A percentile compares a stretch with the other conserved stretches of the same genome.
Evolutionary conservation across 1,140 invertebrate genomes (phyloP).

Genomic region (Leptopilina boulardi): DNA sequence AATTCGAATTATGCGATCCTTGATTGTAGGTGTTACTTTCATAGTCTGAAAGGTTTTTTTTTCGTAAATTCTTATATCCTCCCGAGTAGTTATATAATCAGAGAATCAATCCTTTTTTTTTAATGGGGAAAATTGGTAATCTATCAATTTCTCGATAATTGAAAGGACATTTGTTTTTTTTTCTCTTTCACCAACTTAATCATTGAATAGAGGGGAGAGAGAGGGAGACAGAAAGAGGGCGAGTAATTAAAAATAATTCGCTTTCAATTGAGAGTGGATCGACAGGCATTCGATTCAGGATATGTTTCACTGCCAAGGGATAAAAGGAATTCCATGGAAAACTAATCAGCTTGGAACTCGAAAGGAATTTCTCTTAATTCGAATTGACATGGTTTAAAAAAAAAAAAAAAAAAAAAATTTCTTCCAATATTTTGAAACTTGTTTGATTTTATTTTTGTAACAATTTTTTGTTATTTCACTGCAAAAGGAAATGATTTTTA

Average conservation of each 20-base stretch:
- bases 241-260: conserved; percentile 8
- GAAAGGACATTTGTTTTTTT: background rate
- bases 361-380: conserved; percentile 16
- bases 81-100: background rate
- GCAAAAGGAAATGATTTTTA: background rate
- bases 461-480: too few species aligned
- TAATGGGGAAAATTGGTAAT: background rate
- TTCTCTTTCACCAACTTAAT: conserved; percentile 36
- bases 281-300: conserved; percentile 5
- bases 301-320: conserved; percentile 4
- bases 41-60: conserved; percentile 66
- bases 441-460: too few species aligned
- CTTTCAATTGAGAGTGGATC: conserved; percentile 8
- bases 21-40: conserved; percentile 51
- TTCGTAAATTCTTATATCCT: background rate
- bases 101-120: background rate
- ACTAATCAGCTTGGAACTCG: conserved; percentile 9
- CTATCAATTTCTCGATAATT: background rate
- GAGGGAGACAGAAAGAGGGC: too few species aligned
- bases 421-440: too few species aligned
- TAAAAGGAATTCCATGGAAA: conserved; percentile 20
- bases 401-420: background rate
- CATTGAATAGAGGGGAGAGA: background rate
- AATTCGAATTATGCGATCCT: conserved; percentile 51
- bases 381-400: background rate